Evolutionary conservation across 1,140 invertebrate genomes (phyloP), one percentile per base, ranked within the genome.

Genomic region (Colletes latitarsis): DNA sequence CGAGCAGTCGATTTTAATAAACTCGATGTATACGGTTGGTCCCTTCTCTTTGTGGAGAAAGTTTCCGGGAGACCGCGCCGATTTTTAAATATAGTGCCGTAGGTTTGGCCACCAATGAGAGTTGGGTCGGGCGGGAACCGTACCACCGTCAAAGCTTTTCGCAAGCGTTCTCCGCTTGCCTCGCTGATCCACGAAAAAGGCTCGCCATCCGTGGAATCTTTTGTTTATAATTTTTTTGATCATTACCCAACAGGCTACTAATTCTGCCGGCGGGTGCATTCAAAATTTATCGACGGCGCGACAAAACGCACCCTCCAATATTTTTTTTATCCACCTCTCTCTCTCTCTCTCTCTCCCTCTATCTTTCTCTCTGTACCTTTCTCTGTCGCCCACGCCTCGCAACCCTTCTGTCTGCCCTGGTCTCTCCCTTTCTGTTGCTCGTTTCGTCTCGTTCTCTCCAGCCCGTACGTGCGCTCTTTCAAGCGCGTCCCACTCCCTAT

Each of bases 141-240:
- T 80, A 77, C 73, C 81, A 81, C 86, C 91, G 90, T 93, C 92
- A 93, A 93, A 93, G 92, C 92, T 89, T 90, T 88, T 79, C 88
- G 88, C 88, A 90, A 91, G 89, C 91, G 82, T 69, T 72, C 72
- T 89, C 88, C 89, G 91, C 89, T 92, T 93, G 92, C 91, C 92
- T 93, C 91, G 91, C 88, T 92, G 91, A 93, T 91, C 92, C 92
- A 93, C 92, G 92, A 93, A 93, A 93, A 93, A 92, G 92, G 89
- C 90, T 89, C 89, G 89, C 92, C 92, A 93, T 93, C 93, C 92
- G 93, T 93, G 92, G 91, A 92, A 93, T 93, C 93, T 93, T 93
- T 93, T 93, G 93, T 93, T 93, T 93, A 93, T 92, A 92, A 93
- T 85, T 92, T 93, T 93, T 92, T 92, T 92, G 90, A 93, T 93